Base-by-base conservation (phyloP, 2,113 vertebrate species). In the Scomber japonicus region DNA sequence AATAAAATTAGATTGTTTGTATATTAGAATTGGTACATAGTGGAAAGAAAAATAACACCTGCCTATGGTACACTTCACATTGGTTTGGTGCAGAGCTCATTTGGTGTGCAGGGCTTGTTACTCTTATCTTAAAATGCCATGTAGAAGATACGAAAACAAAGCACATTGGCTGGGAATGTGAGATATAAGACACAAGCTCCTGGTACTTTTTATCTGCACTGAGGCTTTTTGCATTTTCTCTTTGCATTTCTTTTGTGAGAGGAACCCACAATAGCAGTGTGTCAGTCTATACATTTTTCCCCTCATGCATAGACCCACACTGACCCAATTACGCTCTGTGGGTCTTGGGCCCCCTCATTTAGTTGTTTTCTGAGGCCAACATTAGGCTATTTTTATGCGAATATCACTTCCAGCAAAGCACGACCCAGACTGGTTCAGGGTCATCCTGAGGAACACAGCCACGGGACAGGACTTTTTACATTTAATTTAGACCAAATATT, bases 371-470 rank as follows among this genome's bases (percentile, higher is more conserved):
- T 67, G 56, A 84, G 81, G 66, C 31, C 75, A 74, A 16, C 76
- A 65, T 74, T 65, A 5, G 51, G 21, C 85, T 86, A 79, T 89
- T 90, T 84, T 78, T 82, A 81, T 48, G 57, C 45, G 5, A 68
- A 75, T 46, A 77, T 68, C 54, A 79, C 80, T 86, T 73, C 78
- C 77, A 83, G 86, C 77, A 66, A 68, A 76, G 46, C 61, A 63
- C 45, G 80, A 87, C 75, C 87, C 85, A 85, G 80, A 77, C 87
- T 66, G 46, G 73, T 70, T 67, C 85, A 82, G 83, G 89, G 91
- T 84, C 89, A 87, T 0, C n/a, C 8, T 17, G 75, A 79, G 40
- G 59, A 70, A 45, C 17, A 46, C 24, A 68, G 60, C 65, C 68
- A 48, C 3, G 51, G 54, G 71, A 11, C 56, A 35, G 1, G n/a